phyloP scores from a whole-genome alignment of 2,113 vertebrate genomes.

The Aegypius monachus region DNA sequence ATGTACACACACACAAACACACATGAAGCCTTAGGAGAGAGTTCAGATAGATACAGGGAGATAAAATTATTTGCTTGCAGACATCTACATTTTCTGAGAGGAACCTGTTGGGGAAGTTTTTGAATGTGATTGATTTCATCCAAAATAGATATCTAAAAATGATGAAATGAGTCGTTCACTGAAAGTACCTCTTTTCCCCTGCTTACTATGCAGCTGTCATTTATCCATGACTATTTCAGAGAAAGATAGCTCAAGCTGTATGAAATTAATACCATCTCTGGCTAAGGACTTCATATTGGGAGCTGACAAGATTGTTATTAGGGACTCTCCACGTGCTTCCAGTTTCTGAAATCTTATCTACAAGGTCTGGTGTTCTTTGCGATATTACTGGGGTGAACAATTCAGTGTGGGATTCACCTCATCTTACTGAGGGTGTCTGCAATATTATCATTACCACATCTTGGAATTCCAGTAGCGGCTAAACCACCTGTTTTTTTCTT shows the following conservation, averaged over 20 bases:
- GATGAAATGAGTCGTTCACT: not conserved
- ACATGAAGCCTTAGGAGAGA: not conserved
- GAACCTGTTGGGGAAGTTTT: not conserved
- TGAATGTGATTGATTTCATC: not conserved
- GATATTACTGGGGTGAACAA: not conserved
- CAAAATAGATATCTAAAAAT: not conserved
- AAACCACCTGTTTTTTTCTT: not conserved
- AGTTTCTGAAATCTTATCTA: not conserved
- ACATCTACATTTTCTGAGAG: not conserved
- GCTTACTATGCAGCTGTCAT: not conserved
- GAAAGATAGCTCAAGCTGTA: not conserved
- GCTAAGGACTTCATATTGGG: not conserved
- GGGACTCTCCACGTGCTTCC: rapidly evolving
- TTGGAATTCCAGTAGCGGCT: not conserved
- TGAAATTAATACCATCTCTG: not conserved
- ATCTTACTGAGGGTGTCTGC: not conserved
- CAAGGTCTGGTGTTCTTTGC: not conserved
- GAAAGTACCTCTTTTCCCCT: not conserved
- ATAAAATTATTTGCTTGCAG: not conserved
- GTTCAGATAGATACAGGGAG: not conserved
- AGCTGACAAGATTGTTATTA: not conserved
- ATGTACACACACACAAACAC: not conserved
- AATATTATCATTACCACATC: not conserved
- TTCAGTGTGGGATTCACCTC: not conserved
- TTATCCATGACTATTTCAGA: not conserved